phyloP scores from a whole-genome alignment of 2,797 vertebrate species.

The Graptemys geographica region DNA sequence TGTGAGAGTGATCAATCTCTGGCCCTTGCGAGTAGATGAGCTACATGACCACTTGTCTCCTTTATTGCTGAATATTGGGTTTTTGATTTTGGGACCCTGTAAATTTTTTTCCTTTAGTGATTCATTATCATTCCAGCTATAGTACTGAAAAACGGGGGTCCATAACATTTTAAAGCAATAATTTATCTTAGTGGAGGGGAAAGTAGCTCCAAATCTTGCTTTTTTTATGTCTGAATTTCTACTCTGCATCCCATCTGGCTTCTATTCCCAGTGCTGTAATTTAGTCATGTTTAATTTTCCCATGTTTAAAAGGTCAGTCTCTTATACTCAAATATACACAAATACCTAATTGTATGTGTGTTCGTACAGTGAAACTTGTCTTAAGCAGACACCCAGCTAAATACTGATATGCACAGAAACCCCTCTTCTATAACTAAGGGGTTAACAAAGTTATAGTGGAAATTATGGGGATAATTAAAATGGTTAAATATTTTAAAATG shows the following conservation, averaged over 20 bases:
- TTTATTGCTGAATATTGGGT: slow-evolving; percentile 25
- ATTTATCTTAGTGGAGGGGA: slow-evolving; percentile 57
- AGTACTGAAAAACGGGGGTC: slow-evolving; percentile 53
- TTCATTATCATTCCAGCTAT: slow-evolving; percentile 68
- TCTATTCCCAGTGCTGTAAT: slow-evolving; percentile 28
- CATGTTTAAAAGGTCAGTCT: slow-evolving; percentile 6
- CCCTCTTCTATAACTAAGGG: slow-evolving; percentile 4
- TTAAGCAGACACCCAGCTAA: slow-evolving; percentile 3
- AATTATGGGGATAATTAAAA: slow-evolving; percentile 26
- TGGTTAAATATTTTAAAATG: not conserved
- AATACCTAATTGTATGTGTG: not conserved
- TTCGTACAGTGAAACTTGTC: slow-evolving; percentile 10
- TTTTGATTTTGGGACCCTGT: not conserved
- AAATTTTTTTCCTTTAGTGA: slow-evolving; percentile 38
- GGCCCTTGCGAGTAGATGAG: slow-evolving; percentile 1
- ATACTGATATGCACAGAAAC: slow-evolving; percentile 12
- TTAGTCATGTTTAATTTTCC: slow-evolving; percentile 9
- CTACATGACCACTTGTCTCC: slow-evolving; percentile 21
- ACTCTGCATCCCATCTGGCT: slow-evolving; percentile 47
- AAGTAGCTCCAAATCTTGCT: slow-evolving; percentile 38
- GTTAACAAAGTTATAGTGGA: not conserved
- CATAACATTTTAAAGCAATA: slow-evolving; percentile 61
- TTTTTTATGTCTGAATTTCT: slow-evolving; percentile 48
- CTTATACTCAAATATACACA: not conserved
- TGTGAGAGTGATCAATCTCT: not conserved